Evolutionary conservation across 2,113 vertebrate genomes (phyloP).

Genomic region (Rynchops niger): DNA sequence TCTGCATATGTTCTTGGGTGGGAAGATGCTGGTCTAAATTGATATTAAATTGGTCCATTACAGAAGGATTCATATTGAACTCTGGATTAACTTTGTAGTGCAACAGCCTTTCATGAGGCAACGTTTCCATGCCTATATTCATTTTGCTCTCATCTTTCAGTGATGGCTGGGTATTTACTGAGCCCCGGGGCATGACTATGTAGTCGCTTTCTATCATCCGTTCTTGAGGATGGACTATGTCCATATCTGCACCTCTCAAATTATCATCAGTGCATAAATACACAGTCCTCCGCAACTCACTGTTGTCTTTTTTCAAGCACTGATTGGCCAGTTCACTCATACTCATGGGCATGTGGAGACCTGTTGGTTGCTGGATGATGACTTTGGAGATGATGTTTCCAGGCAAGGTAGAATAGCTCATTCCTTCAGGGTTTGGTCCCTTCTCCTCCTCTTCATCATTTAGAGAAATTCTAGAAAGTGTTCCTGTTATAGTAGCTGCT

Average conservation of each 20-base stretch:
- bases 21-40: conserved; percentile 92
- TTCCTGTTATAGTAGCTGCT: conserved; percentile 94
- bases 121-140: conserved; percentile 92
- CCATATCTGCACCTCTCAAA: conserved; percentile 89
- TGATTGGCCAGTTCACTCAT: conserved; percentile 90
- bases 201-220: conserved; percentile 98
- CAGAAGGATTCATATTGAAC: conserved; percentile 89
- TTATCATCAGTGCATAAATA: conserved; percentile 96
- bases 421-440: conserved; percentile 84
- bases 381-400: conserved; percentile 99
- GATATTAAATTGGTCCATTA: conserved; percentile 92
- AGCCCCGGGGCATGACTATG: conserved; percentile 93
- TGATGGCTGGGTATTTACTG: conserved; percentile 85
- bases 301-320: conserved; percentile 86
- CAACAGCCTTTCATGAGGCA: conserved; percentile 93
- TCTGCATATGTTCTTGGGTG: conserved; percentile 93
- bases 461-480: conserved; percentile 95
- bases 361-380: conserved; percentile 94
- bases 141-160: conserved; percentile 95
- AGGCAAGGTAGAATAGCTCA: conserved; percentile 95
- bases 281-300: conserved; percentile 91
- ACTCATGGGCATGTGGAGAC: conserved; percentile 92
- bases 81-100: conserved; percentile 97
- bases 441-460: conserved; percentile 98
- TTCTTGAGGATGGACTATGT: conserved; percentile 87